Conservation (phyloP, 2,888 invertebrate species). For the Piscicola geometra region DNA sequence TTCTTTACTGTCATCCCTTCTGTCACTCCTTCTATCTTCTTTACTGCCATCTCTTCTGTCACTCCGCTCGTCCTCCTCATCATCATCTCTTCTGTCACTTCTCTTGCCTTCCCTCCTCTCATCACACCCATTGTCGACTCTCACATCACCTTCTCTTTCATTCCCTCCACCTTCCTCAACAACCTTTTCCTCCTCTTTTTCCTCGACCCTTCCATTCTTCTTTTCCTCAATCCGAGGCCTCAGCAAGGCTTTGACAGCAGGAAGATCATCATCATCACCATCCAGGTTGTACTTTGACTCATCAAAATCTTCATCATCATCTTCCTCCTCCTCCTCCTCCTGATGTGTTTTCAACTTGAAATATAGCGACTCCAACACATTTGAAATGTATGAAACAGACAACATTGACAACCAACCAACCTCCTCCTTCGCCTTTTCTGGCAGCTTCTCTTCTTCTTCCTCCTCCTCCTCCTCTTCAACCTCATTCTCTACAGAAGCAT, state of each 20-base stretch:
- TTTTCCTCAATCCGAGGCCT: no score
- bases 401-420: not conserved
- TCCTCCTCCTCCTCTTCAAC: not conserved
- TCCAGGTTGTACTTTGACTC: constrained; percentile 27
- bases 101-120: not conserved
- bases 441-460: not conserved
- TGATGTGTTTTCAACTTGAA: not conserved
- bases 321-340: constrained; percentile 30
- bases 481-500: not conserved
- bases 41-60: not conserved
- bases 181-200: not conserved
- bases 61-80: not conserved
- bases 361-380: not conserved
- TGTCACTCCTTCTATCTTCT: not conserved
- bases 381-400: not conserved
- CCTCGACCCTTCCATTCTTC: no score
- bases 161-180: not conserved
- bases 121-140: not conserved
- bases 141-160: not conserved
- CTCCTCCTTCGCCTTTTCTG: no score
- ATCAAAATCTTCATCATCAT: constrained; percentile 34
- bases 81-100: not conserved
- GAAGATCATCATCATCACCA: constrained; percentile 28
- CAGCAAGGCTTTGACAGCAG: not conserved
- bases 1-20: not conserved